A percentile compares a stretch with the other conserved stretches of the same genome.
Evolutionary conservation across 2,797 vertebrate genomes (phyloP).

Genomic region (Buphagus erythrorhynchus): DNA sequence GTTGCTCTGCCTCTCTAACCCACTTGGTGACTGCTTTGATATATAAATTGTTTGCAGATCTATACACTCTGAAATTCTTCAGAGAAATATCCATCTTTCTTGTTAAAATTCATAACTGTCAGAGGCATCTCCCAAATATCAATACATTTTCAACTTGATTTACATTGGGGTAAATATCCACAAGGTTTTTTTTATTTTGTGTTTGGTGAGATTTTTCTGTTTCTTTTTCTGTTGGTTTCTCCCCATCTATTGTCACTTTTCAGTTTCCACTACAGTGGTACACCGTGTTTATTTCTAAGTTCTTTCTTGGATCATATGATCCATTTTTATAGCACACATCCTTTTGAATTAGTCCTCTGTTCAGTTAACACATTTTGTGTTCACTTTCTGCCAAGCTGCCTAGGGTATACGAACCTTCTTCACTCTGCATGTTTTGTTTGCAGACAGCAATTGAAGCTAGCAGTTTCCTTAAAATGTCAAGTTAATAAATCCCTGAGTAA

Average conservation of each 20-base stretch:
- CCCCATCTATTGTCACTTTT: background rate
- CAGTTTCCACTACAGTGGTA: background rate
- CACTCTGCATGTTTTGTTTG: background rate
- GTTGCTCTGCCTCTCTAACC: background rate
- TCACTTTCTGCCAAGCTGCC: background rate
- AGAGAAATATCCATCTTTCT: background rate
- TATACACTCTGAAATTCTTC: slow-evolving; percentile 1
- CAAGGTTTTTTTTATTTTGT: background rate
- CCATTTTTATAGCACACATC: background rate
- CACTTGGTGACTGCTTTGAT: slow-evolving; percentile 25
- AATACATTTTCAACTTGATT: slow-evolving; percentile 5
- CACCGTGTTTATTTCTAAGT: background rate
- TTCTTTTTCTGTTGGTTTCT: background rate
- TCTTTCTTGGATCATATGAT: background rate
- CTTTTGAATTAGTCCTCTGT: background rate
- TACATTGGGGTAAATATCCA: background rate
- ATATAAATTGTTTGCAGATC: slow-evolving; percentile 51
- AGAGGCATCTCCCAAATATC: slow-evolving; percentile 3
- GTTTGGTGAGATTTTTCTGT: background rate
- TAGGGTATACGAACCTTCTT: background rate
- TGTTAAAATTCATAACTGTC: background rate
- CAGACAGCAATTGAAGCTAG: background rate
- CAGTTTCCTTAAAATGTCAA: background rate
- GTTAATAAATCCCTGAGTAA: background rate
- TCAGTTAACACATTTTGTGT: background rate